These are phyloP conservation scores for Prunella fulvescens DNA, from an alignment of 2,113 vertebrate species.

Conservation along the genomic window DNA sequence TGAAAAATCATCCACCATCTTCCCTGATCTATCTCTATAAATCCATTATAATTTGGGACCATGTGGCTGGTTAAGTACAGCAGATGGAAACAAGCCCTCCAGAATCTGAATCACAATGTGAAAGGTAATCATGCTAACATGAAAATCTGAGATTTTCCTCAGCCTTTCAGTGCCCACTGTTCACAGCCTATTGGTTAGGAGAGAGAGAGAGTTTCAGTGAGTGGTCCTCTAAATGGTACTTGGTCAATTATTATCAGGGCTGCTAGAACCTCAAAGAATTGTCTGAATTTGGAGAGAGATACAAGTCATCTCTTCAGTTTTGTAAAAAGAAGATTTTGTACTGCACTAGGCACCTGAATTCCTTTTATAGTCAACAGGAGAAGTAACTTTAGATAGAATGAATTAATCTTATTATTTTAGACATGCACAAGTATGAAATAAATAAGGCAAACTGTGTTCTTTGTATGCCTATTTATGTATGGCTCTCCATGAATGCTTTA, in stretches of 20 bases:
- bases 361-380: not conserved
- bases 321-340: not conserved
- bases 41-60: not conserved
- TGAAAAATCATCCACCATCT: not conserved
- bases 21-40: not conserved
- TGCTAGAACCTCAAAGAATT: not conserved
- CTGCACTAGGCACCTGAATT: not conserved
- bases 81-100: not conserved
- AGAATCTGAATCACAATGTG: not conserved
- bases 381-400: not conserved
- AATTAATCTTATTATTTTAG: not conserved
- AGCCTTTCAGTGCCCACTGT: not conserved
- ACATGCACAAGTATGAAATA: not conserved
- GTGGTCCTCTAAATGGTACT: not conserved
- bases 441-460: not conserved
- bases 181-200: not conserved
- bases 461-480: not conserved
- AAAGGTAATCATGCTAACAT: not conserved
- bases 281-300: not conserved
- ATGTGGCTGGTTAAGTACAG: not conserved
- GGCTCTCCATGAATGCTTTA: too few relatives aligned
- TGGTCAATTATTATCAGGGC: not conserved
- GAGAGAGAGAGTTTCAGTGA: not conserved
- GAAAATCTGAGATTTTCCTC: not conserved
- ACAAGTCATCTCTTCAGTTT: not conserved